phyloP scores from a whole-genome alignment of 2,113 vertebrate genomes.

The Scartelaos histophorus region DNA sequence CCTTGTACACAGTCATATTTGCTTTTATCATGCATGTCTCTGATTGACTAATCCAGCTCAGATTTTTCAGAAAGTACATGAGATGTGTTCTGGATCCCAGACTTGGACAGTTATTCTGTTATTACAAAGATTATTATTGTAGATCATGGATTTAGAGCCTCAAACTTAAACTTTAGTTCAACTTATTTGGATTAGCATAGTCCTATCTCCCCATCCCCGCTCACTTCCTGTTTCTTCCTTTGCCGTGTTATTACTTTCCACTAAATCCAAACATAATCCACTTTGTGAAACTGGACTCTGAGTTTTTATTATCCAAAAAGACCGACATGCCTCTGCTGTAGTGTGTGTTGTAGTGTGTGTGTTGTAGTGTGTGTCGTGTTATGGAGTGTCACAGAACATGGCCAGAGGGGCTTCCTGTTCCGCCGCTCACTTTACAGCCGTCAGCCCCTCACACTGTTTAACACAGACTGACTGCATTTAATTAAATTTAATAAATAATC shows the following conservation, averaged over 20 bases:
- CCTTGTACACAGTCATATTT: no score
- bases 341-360: constrained; percentile 19
- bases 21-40: no score
- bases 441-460: constrained; percentile 22
- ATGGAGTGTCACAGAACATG: constrained; percentile 9
- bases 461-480: no score
- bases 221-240: constrained; percentile 23
- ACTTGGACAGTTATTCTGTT: no score
- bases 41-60: no score
- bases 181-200: no score
- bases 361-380: constrained; percentile 17
- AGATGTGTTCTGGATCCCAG: no score
- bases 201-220: not conserved
- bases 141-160: no score
- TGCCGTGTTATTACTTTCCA: not conserved
- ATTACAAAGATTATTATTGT: no score
- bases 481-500: no score
- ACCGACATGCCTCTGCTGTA: not conserved
- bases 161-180: no score
- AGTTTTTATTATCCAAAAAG: not conserved
- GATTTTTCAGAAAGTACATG: no score
- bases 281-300: constrained; percentile 1
- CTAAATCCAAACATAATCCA: constrained; percentile 13
- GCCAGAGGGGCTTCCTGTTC: constrained; percentile 32
- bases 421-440: constrained; percentile 29